Evolutionary conservation across 2,797 vertebrate species (phyloP).

Genomic region (Holocentrus rufus): DNA sequence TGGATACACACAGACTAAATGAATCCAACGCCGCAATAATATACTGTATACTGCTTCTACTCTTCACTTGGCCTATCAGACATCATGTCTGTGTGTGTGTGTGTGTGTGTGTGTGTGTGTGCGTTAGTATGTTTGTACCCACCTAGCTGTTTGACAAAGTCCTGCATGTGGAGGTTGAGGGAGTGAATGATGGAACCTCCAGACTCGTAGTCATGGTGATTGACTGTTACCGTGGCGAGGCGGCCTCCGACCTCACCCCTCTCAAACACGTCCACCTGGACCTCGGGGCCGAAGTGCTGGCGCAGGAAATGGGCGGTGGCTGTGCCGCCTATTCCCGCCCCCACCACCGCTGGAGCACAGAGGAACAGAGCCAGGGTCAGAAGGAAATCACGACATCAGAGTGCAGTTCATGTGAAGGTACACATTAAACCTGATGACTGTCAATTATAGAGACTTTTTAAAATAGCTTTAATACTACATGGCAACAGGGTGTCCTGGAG

Average conservation of each 20-base stretch:
- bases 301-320: slow-evolving; percentile 92
- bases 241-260: slow-evolving; percentile 89
- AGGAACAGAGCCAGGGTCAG: background rate
- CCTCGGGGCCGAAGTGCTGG: slow-evolving; percentile 95
- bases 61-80: background rate
- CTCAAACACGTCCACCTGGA: slow-evolving; percentile 94
- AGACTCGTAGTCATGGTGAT: slow-evolving; percentile 93
- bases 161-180: slow-evolving; percentile 97
- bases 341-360: slow-evolving; percentile 87
- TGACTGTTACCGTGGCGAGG: slow-evolving; percentile 92
- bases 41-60: background rate
- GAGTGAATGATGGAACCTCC: slow-evolving; percentile 94
- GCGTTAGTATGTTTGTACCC: slow-evolving; percentile 56
- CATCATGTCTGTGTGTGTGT: background rate
- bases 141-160: slow-evolving; percentile 96
- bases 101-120: slow-evolving; percentile 1
- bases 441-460: background rate
- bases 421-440: background rate
- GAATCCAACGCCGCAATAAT: background rate
- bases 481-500: too few relatives aligned
- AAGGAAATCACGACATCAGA: background rate
- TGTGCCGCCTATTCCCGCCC: slow-evolving; percentile 94
- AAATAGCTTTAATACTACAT: too few relatives aligned
- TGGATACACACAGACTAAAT: slow-evolving; percentile 2
- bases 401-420: background rate